A percentile compares a stretch with the other conserved stretches of the same genome.
Conservation (phyloP, 1,140 invertebrate genomes). For the Papilio dardanus region DNA sequence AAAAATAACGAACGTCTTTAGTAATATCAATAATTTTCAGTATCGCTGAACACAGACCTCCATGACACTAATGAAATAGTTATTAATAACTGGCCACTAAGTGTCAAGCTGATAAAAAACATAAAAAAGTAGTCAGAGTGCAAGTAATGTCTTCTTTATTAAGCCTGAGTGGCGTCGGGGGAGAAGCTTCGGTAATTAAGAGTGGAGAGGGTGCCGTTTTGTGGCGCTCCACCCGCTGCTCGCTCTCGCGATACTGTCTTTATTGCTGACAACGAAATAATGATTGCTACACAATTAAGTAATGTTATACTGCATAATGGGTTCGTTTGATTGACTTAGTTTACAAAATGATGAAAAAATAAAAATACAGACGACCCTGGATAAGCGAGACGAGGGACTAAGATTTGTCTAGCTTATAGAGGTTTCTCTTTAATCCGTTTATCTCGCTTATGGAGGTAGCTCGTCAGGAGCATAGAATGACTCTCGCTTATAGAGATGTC, state of each 20-base stretch:
- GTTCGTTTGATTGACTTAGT: not conserved
- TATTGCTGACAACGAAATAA: slow-evolving; percentile 9
- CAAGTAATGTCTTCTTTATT: slow-evolving; percentile 25
- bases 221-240: not conserved
- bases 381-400: no score
- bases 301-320: not conserved
- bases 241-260: not conserved
- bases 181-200: slow-evolving; percentile 12
- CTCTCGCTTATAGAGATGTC: no score
- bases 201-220: slow-evolving; percentile 13
- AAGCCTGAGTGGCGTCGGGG: slow-evolving; percentile 10
- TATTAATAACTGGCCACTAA: slow-evolving; percentile 19
- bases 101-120: slow-evolving; percentile 14
- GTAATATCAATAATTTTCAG: not conserved
- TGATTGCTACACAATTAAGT: slow-evolving; percentile 9
- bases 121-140: slow-evolving; percentile 13
- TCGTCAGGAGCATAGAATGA: no score
- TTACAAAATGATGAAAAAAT: not conserved
- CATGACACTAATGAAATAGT: slow-evolving; percentile 10
- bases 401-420: no score
- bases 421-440: no score
- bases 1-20: not conserved
- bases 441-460: no score
- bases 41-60: not conserved
- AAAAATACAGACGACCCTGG: no score